Evolutionary conservation across 2,113 vertebrate genomes (phyloP).

Genomic region (Collichthys lucidus): DNA sequence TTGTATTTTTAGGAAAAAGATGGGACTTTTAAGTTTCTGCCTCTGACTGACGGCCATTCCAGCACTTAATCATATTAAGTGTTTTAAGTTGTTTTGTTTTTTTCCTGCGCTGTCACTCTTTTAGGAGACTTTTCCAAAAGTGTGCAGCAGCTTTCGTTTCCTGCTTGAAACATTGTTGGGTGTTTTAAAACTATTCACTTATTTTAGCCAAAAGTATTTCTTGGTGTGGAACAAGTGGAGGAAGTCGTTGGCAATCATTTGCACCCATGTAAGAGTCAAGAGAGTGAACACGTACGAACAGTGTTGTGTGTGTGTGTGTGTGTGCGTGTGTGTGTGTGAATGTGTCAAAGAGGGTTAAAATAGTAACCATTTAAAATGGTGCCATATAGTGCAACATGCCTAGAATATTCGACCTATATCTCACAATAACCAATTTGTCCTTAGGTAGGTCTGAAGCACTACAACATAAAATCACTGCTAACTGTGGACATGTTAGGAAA

Average conservation of each 20-base stretch:
- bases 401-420: constrained; percentile 55
- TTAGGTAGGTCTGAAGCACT: constrained; percentile 64
- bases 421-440: constrained; percentile 59
- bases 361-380: constrained; percentile 64
- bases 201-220: constrained; percentile 62
- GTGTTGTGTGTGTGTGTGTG: constrained; percentile 48
- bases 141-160: constrained; percentile 45
- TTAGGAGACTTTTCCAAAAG: constrained; percentile 11
- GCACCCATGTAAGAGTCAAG: constrained; percentile 45
- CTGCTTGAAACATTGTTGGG: constrained; percentile 32
- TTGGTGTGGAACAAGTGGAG: constrained; percentile 33
- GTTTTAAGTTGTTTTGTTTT: constrained; percentile 1
- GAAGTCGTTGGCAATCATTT: constrained; percentile 34
- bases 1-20: constrained; percentile 60
- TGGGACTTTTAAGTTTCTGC: constrained; percentile 69
- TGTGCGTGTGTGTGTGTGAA: constrained; percentile 42
- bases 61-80: constrained; percentile 37
- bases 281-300: constrained; percentile 31
- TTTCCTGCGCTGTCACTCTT: constrained; percentile 11
- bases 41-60: constrained; percentile 65
- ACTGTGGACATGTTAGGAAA: constrained; percentile 64
- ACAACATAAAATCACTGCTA: constrained; percentile 68
- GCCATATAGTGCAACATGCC: constrained; percentile 66
- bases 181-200: constrained; percentile 27
- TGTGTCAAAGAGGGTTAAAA: constrained; percentile 42